Conservation (phyloP, 2,113 vertebrate genomes). For the Lophotis ruficrista region DNA sequence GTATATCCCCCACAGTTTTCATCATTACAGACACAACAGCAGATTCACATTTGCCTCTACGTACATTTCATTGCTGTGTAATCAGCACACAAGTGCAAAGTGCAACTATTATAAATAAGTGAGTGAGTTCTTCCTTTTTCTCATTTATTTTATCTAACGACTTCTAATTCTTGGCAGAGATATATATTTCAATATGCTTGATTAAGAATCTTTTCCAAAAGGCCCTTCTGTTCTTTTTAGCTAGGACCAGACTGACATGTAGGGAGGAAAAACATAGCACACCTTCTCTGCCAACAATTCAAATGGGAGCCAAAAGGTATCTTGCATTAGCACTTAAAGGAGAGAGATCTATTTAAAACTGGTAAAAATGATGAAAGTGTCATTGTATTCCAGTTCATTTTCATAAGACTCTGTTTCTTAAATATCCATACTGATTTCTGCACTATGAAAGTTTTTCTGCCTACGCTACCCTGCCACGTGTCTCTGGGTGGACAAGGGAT, state of each 20-base stretch:
- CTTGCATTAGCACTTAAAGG: slow-evolving; percentile 26
- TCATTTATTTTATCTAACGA: not conserved
- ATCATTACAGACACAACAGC: not conserved
- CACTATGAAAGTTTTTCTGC: not conserved
- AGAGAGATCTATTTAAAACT: slow-evolving; percentile 26
- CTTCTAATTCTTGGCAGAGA: slow-evolving; percentile 32
- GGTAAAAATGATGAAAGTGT: not conserved
- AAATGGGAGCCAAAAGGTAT: slow-evolving; percentile 9
- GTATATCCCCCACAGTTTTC: not conserved
- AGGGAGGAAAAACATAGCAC: slow-evolving; percentile 50
- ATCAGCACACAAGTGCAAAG: not conserved
- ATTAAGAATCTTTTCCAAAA: slow-evolving; percentile 25
- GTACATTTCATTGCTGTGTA: not conserved
- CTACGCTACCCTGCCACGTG: not conserved
- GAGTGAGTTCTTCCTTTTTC: not conserved
- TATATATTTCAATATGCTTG: not conserved
- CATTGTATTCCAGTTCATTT: not conserved
- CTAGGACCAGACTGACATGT: slow-evolving; percentile 24
- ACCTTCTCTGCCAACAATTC: not conserved
- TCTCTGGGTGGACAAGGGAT: not conserved
- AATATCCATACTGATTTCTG: not conserved
- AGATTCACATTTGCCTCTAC: not conserved
- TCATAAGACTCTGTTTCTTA: not conserved
- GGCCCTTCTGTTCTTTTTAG: slow-evolving; percentile 35
- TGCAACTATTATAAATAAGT: not conserved